Base-by-base conservation (phyloP, 2,888 invertebrate species). In the Eretmocerus hayati region DNA sequence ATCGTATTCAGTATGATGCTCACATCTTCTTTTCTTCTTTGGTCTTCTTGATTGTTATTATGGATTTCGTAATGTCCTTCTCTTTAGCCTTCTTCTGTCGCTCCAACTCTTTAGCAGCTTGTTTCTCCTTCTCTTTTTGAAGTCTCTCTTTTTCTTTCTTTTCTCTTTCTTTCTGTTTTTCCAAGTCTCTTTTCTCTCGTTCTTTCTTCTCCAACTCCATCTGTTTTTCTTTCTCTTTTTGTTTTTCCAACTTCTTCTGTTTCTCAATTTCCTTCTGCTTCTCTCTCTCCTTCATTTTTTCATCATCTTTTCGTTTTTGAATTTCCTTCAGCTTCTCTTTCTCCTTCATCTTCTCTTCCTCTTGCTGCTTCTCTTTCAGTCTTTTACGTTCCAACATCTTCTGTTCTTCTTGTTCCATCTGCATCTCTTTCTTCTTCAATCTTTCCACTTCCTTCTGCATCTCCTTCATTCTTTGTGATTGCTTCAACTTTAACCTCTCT, bases 1-100 rank as follows among this genome's bases (percentile, higher is more conserved):
- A n/a, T 15, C 32, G 31, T 18, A 37, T n/a, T 35, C 20, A 16
- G 46, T 38, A 37, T 45, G 26, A 11, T 18, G 3, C 23, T 40
- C 41, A 37, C 32, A 46, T 42, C 49, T 52, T 55, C 56, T 48
- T 50, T 19, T 47, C 54, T 50, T 48, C 45, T 21, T 46, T 45
- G 33, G 36, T 33, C 42, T 51, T 52, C 51, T 49, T 46, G 8
- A 30, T n/a, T 16, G 20, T 42, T 4, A 31, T 48, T 23, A 48
- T 43, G 20, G 48, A 39, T 16, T 38, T 47, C 39, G 20, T 38
- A 33, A 33, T 37, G 37, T 11, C 33, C 36, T 4, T 45, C 42
- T 54, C 21, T 42, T 42, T 43, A 36, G 23, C 46, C 45, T 54
- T 50, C 47, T 50, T 42, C 46, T 53, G 8, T 36, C 48, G 44